These are phyloP conservation scores for Urocolius indicus DNA, from an alignment of 2,113 vertebrate species.

Conservation along the genomic window DNA sequence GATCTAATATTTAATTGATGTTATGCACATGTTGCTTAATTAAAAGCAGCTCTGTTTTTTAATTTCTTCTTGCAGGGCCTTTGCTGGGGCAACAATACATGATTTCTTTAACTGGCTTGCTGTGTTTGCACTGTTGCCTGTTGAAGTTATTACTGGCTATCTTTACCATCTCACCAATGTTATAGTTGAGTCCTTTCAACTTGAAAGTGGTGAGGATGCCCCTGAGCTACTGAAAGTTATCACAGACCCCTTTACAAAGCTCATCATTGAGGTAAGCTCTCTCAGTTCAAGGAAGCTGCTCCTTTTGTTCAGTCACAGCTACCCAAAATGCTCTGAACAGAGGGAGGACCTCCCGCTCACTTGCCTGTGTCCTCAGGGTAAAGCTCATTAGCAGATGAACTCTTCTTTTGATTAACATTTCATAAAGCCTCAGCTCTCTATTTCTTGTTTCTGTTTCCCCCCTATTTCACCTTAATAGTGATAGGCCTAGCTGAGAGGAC, in stretches of 20 bases:
- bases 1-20: not conserved
- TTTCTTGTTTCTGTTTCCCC: not conserved
- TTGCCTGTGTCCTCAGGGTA: not conserved
- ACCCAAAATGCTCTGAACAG: not conserved
- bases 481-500: not conserved
- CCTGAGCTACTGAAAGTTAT: slow-evolving; percentile 94
- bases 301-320: not conserved
- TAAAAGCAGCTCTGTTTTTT: not conserved
- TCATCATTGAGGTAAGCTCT: slow-evolving; percentile 89
- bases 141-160: slow-evolving; percentile 87
- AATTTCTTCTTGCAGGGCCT: slow-evolving; percentile 80
- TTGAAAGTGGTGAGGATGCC: slow-evolving; percentile 88
- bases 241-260: slow-evolving; percentile 92
- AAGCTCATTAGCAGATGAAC: not conserved
- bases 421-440: not conserved
- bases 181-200: slow-evolving; percentile 85
- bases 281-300: not conserved
- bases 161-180: slow-evolving; percentile 85
- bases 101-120: slow-evolving; percentile 99
- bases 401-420: not conserved
- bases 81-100: slow-evolving; percentile 93
- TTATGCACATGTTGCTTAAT: not conserved
- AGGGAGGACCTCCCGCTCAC: not conserved
- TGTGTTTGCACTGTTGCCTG: slow-evolving; percentile 86
- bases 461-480: not conserved